Base-by-base conservation (phyloP, 2,113 vertebrate genomes). In the Austrofundulus limnaeus region DNA sequence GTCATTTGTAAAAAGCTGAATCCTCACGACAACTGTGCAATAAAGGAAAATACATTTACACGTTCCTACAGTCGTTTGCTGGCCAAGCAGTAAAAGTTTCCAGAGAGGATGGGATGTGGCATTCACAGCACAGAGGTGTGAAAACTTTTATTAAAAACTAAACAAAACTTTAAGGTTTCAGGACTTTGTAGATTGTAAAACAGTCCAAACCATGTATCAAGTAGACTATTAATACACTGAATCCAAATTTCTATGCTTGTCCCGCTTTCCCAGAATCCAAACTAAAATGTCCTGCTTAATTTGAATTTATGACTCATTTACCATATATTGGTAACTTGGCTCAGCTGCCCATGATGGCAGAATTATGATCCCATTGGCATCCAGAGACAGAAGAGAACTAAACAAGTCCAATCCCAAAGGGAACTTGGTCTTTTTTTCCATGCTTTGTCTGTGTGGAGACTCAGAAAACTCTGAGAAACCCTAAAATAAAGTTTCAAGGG, bases 11-110 rank as follows among this genome's bases (percentile, higher is more conserved):
- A 11, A 28, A n/a, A 39, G 23, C 24, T 25, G 0, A 28, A 19
- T 38, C 31, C 51, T 28, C 28, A 28, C 7, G 28, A 28, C 28
- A 28, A 28, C 28, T 28, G 7, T 7, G 28, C 28, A 28, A 28
- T 28, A 7, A 28, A 28, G 28, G 28, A 28, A 28, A 28, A 28
- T 3, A 28, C 3, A 28, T 28, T 28, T 28, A 3, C 7, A 7
- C 28, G 7, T 28, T 28, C 28, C 28, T 54, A 3, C 51, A n/a
- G n/a, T n/a, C n/a, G n/a, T 20, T 42, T 31, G 12, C 10, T 15
- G 15, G 23, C 7, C 28, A 15, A 15, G 54, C 16, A 47, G 6
- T 19, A 11, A 47, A 0, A 15, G 12, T 20, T 3, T 1, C 1
- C 46, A 14, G 21, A 23, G 16, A 48, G 3, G 3, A 28, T n/a